Percentiles rank a stretch among this genome's conserved stretches.
phyloP scores from a whole-genome alignment of 2,797 vertebrate genomes.

The Rousettus madagascariensis region DNA sequence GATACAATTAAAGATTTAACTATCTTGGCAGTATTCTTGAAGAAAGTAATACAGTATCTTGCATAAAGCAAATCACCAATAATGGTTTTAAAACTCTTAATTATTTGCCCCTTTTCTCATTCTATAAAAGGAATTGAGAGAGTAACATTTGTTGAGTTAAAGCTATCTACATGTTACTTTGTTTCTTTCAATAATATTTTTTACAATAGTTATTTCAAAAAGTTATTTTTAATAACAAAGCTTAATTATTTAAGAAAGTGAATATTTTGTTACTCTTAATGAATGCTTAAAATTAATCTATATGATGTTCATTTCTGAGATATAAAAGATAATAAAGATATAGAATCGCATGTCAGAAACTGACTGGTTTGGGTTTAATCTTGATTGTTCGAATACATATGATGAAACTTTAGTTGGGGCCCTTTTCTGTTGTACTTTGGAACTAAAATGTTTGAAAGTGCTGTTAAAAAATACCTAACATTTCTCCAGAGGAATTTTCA shows the following conservation, averaged over 20 bases:
- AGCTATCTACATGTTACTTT: slow-evolving; percentile 1
- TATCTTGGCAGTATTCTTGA: neutral
- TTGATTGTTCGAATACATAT: neutral
- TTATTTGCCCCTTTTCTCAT: neutral
- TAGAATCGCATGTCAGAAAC: neutral
- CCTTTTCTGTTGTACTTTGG: neutral
- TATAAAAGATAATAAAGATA: neutral
- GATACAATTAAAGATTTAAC: neutral
- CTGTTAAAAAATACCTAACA: neutral
- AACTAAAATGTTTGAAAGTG: neutral
- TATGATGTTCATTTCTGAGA: slow-evolving; percentile 8
- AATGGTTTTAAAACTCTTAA: neutral
- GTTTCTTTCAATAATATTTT: slow-evolving; percentile 1
- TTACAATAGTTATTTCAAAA: neutral
- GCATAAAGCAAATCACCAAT: slow-evolving; percentile 13
- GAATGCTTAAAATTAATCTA: neutral
- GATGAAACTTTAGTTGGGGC: neutral
- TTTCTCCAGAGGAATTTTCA: neutral
- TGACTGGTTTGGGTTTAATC: neutral
- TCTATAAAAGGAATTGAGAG: neutral
- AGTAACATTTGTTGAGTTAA: slow-evolving; percentile 17
- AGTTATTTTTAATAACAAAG: neutral
- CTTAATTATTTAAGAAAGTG: slow-evolving; percentile 29
- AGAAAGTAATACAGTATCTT: neutral
- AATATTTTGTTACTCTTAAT: neutral